Evolutionary conservation across 2,797 vertebrate species (phyloP).

Genomic region (Anguilla obscura): DNA sequence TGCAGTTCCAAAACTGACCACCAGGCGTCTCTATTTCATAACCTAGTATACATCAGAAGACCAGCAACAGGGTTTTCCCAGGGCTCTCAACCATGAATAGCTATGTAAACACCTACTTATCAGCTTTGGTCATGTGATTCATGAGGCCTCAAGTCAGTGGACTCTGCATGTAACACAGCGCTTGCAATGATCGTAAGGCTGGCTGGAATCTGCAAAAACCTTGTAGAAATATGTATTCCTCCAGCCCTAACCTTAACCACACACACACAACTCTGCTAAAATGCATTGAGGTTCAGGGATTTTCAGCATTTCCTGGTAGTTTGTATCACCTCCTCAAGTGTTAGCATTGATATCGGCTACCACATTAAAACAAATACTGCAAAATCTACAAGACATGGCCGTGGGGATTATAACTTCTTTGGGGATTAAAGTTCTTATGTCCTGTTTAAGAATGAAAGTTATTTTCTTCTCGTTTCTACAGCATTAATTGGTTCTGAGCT

Average conservation of each 20-base stretch:
- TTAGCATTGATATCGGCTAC: background rate
- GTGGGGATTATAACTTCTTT: background rate
- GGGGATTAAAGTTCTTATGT: background rate
- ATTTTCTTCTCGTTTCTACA: background rate
- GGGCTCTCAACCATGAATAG: background rate
- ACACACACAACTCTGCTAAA: background rate
- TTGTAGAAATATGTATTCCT: background rate
- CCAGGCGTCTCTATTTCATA: background rate
- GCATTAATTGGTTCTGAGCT: background rate
- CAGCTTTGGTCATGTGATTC: background rate
- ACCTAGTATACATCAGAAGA: background rate
- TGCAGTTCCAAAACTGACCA: background rate
- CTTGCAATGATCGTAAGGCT: background rate
- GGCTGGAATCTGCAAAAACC: background rate
- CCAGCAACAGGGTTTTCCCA: background rate
- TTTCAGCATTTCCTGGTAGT: background rate
- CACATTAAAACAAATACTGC: background rate
- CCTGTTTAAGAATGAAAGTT: too few species aligned
- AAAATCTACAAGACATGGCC: background rate
- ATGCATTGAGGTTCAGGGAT: background rate
- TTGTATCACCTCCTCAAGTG: background rate
- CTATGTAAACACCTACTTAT: background rate
- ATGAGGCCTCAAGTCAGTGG: background rate
- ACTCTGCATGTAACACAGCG: background rate
- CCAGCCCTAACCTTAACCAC: background rate